These are phyloP conservation scores for Dicyrtomina minuta DNA, from an alignment of 2,888 invertebrate genomes.

Conservation along the genomic window DNA sequence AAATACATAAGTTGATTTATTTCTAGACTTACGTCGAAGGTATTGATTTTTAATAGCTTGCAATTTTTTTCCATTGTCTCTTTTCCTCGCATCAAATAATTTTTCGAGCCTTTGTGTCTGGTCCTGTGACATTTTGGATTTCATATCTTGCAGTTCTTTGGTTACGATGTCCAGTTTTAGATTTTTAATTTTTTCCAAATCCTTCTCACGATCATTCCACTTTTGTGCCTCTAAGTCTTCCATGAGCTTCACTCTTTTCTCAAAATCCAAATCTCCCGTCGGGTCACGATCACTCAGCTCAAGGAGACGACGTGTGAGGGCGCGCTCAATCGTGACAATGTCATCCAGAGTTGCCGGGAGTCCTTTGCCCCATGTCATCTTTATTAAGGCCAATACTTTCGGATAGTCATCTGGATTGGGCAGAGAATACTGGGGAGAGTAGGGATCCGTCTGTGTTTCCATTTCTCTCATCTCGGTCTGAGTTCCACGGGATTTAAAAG, in stretches of 20 bases:
- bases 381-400: conserved; percentile 68
- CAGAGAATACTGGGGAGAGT: conserved; percentile 68
- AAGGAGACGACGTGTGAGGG: conserved; percentile 68
- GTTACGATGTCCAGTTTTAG: conserved; percentile 70
- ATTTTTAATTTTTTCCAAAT: conserved; percentile 69
- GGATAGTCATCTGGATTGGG: conserved; percentile 59
- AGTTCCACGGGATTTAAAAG: conserved; percentile 59
- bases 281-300: conserved; percentile 60
- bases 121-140: conserved; percentile 59
- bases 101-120: conserved; percentile 59
- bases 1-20: neutral
- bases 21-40: conserved; percentile 51
- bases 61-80: conserved; percentile 63
- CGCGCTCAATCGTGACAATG: conserved; percentile 68
- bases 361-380: conserved; percentile 63
- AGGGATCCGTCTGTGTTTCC: conserved; percentile 74
- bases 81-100: conserved; percentile 61
- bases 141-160: conserved; percentile 63
- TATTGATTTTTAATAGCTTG: conserved; percentile 61
- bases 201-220: conserved; percentile 76
- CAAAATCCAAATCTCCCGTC: conserved; percentile 63
- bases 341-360: conserved; percentile 66
- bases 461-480: conserved; percentile 75
- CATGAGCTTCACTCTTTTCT: conserved; percentile 66
- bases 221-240: conserved; percentile 78